These are phyloP conservation scores for Theretra japonica DNA, from an alignment of 2,888 invertebrate species.

Conservation along the genomic window DNA sequence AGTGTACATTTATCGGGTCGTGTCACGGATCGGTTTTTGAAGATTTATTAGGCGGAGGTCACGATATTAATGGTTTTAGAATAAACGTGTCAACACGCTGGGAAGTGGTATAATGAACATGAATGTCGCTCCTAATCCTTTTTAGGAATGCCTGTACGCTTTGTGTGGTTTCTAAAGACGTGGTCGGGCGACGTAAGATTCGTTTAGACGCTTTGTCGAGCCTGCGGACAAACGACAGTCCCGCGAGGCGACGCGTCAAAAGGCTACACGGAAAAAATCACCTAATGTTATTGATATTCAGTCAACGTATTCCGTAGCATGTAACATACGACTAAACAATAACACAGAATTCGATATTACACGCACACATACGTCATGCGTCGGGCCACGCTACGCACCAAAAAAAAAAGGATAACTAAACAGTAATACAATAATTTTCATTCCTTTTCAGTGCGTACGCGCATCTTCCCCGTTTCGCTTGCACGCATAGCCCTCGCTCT, in stretches of 20 bases:
- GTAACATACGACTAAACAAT: conserved; percentile 62
- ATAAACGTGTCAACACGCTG: conserved; percentile 68
- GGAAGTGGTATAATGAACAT: conserved; percentile 68
- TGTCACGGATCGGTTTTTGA: conserved; percentile 1
- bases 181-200: conserved; percentile 53
- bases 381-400: conserved; percentile 50
- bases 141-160: conserved; percentile 52
- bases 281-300: conserved; percentile 59
- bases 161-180: conserved; percentile 55
- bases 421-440: conserved; percentile 81
- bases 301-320: conserved; percentile 52
- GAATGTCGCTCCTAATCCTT: conserved; percentile 64
- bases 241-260: conserved; percentile 42
- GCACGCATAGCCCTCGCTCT: conserved; percentile 61
- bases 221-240: conserved; percentile 34
- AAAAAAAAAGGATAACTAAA: conserved; percentile 72
- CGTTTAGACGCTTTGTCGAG: conserved; percentile 49
- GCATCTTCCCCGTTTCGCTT: conserved; percentile 71
- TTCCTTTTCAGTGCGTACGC: conserved; percentile 84
- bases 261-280: conserved; percentile 41
- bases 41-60: conserved; percentile 23
- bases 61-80: conserved; percentile 39
- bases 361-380: conserved; percentile 49
- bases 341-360: conserved; percentile 66
- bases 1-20: neutral